phyloP scores from a whole-genome alignment of 2,797 vertebrate genomes.

The Mycteria americana region DNA sequence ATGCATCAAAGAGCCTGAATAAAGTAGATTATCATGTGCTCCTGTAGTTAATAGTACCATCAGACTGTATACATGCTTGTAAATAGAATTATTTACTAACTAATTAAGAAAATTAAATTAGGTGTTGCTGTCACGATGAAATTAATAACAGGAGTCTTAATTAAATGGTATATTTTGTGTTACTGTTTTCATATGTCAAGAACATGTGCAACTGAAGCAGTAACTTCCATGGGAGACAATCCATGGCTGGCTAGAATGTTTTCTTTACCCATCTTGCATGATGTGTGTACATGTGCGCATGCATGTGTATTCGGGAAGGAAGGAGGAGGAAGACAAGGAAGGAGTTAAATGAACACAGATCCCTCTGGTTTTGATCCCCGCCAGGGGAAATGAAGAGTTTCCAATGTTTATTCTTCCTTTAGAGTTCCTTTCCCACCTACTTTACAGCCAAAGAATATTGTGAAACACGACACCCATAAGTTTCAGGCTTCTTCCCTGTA shows the following conservation, averaged over 20 bases:
- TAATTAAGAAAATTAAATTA: background rate
- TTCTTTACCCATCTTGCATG: background rate
- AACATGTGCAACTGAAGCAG: background rate
- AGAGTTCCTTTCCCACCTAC: background rate
- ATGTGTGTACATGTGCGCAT: background rate
- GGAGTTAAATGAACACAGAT: background rate
- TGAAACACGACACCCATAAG: background rate
- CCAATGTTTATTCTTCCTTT: background rate
- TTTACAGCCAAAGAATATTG: background rate
- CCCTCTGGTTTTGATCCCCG: background rate
- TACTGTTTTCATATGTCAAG: background rate
- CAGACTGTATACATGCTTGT: background rate
- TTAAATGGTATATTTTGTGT: background rate
- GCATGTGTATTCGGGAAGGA: background rate
- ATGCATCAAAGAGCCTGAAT: background rate
- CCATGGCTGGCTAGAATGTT: background rate
- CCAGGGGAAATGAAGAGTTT: background rate
- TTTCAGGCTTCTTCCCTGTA: background rate
- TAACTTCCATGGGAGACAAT: background rate
- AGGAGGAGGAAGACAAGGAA: background rate
- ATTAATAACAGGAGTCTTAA: background rate
- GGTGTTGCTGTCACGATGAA: background rate
- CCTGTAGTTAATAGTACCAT: background rate
- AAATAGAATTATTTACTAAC: background rate
- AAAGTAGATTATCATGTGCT: background rate